A percentile compares a stretch with the other conserved stretches of the same genome.
Conservation (phyloP, 2,797 vertebrate species). For the Urophycis tenuis region DNA sequence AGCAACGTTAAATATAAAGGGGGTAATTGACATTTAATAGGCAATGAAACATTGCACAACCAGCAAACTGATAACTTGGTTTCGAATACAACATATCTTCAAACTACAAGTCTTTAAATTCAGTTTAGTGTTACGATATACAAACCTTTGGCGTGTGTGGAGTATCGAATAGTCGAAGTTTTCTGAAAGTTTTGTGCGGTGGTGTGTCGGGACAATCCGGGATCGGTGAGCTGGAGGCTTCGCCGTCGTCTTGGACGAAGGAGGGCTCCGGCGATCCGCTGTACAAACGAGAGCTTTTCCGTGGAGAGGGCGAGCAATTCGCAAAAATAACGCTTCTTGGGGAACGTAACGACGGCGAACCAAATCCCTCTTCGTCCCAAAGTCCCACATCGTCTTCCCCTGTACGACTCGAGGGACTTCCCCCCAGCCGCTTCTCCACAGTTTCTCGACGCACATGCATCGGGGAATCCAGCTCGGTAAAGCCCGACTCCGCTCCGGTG, state of each 20-base stretch:
- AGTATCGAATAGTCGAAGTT: constrained; percentile 91
- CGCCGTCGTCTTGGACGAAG: constrained; percentile 55
- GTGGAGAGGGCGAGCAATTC: constrained; percentile 74
- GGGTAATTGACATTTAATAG: too few species aligned
- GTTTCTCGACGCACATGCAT: constrained; percentile 58
- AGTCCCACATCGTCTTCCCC: constrained; percentile 70
- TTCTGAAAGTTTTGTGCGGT: constrained; percentile 93
- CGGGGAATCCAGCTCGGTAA: constrained; percentile 91
- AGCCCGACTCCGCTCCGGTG: constrained; percentile 89
- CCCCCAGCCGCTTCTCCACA: constrained; percentile 41
- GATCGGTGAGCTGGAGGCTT: constrained; percentile 74
- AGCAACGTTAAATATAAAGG: too few species aligned
- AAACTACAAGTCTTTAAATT: constrained; percentile 24
- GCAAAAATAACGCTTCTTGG: constrained; percentile 61
- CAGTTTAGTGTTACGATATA: background rate
- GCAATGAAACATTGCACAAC: background rate
- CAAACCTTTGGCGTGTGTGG: constrained; percentile 96
- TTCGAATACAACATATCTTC: constrained; percentile 4
- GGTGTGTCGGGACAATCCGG: constrained; percentile 89
- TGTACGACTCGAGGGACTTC: constrained; percentile 55
- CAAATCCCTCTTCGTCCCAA: constrained; percentile 85
- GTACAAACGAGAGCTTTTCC: constrained; percentile 64
- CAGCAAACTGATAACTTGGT: background rate
- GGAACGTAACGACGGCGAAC: constrained; percentile 75
- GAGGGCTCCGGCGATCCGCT: constrained; percentile 59